Evolutionary conservation across 1,140 invertebrate species (phyloP).

Genomic region (Drosophila sulfurigaster): DNA sequence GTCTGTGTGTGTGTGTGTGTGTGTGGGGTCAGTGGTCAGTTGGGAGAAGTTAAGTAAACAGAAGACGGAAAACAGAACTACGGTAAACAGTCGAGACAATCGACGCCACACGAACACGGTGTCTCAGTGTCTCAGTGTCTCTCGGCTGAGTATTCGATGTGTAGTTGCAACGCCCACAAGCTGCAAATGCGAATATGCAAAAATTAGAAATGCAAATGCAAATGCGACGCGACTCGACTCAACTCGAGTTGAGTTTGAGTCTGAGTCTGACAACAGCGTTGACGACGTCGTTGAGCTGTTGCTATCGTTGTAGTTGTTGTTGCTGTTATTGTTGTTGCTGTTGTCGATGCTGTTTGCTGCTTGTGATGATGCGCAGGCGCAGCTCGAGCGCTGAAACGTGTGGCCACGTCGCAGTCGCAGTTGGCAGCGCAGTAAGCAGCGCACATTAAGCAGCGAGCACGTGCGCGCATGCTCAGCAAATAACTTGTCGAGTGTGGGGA

Average conservation of each 20-base stretch:
- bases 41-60: slow-evolving; percentile 23
- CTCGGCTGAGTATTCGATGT: background rate
- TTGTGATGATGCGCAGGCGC: slow-evolving; percentile 80
- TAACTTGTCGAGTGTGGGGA: slow-evolving; percentile 59
- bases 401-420: slow-evolving; percentile 63
- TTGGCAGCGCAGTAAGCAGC: slow-evolving; percentile 33
- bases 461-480: slow-evolving; percentile 82
- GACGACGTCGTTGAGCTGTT: slow-evolving; percentile 29
- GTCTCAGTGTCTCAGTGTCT: background rate
- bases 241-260: background rate
- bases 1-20: too few species aligned
- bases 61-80: background rate
- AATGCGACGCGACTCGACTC: slow-evolving; percentile 17
- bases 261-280: slow-evolving; percentile 15
- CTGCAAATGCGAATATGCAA: slow-evolving; percentile 41
- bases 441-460: slow-evolving; percentile 75
- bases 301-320: background rate
- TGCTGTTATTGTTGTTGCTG: slow-evolving; percentile 35
- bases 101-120: slow-evolving; percentile 28
- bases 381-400: slow-evolving; percentile 73
- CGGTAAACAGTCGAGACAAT: slow-evolving; percentile 22
- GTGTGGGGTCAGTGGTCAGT: slow-evolving; percentile 26
- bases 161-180: slow-evolving; percentile 62
- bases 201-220: slow-evolving; percentile 83
- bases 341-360: slow-evolving; percentile 44